Percentiles rank a stretch among this genome's conserved stretches.
Conservation (phyloP, 2,797 vertebrate species). For the Lepilemur septentrionalis region DNA sequence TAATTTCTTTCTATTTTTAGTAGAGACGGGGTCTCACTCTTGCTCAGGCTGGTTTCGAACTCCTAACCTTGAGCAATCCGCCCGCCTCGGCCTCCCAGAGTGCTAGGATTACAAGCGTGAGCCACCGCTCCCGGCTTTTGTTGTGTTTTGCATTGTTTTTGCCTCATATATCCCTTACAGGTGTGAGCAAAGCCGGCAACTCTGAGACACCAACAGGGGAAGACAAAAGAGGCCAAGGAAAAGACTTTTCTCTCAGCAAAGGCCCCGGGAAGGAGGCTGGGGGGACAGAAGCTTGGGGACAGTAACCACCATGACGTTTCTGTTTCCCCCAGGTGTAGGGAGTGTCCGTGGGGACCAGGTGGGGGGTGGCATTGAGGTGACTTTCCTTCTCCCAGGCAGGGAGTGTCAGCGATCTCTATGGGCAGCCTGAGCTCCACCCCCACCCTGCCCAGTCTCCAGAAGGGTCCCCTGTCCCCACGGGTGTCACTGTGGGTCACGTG, state of each 20-base stretch:
- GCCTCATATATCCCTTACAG: not conserved
- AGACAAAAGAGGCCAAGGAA: not conserved
- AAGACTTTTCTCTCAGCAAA: too few relatives aligned
- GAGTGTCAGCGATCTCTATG: not conserved
- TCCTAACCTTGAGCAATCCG: too few relatives aligned
- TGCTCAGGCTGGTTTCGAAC: too few relatives aligned
- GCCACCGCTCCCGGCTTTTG: too few relatives aligned
- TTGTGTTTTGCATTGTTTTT: not conserved
- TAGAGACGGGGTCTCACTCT: too few relatives aligned
- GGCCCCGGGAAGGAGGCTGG: too few relatives aligned
- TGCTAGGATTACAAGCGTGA: too few relatives aligned
- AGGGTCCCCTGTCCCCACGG: too few relatives aligned
- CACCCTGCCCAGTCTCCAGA: not conserved
- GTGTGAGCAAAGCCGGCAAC: not conserved
- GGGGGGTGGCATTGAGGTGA: not conserved
- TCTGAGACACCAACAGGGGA: not conserved
- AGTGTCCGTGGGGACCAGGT: not conserved
- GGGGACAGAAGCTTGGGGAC: not conserved
- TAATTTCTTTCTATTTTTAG: too few relatives aligned
- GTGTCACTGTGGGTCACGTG: not conserved
- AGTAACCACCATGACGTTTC: not conserved
- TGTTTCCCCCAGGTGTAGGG: not conserved
- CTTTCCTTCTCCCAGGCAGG: not conserved
- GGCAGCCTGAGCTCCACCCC: not conserved
- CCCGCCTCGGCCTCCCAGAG: too few relatives aligned